Evolutionary conservation across 2,888 invertebrate species (phyloP), one percentile per base, ranked within the genome.

Genomic region (Tridacna crocea): DNA sequence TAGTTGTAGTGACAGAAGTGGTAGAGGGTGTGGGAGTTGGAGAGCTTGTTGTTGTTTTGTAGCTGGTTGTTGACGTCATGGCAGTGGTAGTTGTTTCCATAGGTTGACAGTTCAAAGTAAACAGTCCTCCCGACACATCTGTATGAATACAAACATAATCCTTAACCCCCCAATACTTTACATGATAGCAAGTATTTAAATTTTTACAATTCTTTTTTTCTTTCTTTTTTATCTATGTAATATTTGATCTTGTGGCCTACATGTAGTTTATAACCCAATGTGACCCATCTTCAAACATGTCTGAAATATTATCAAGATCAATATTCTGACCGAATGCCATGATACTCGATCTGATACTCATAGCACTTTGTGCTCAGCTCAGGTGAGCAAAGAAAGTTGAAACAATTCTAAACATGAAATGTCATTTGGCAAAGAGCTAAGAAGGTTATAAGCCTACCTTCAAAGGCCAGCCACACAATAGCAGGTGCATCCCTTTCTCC

Each of bases 381-480:
- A n/a, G n/a, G n/a, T n/a, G n/a, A n/a, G n/a, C n/a, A n/a, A n/a
- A n/a, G n/a, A n/a, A n/a, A n/a, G n/a, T n/a, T n/a, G n/a, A n/a
- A n/a, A n/a, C n/a, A n/a, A n/a, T n/a, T n/a, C n/a, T n/a, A n/a
- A n/a, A n/a, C n/a, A n/a, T n/a, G n/a, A n/a, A n/a, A n/a, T 63
- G 13, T 63, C 24, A 10, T 24, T 3, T 63, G 24, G 1, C 3
- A 55, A 55, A 55, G 55, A 10, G 55, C 55, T 55, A 55, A 55
- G 10, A 4, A 19, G 2, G 24, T 63, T 12, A 22, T 2, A 63
- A 24, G n/a, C 8, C 6, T 24, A 61, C 61, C 61, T 61, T 61
- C 61, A 61, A 61, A 61, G 24, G 70, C 70, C 10, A 70, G 17
- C 70, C 70, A 70, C 12, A 70, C 70, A 51, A 70, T 51, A 22